Evolutionary conservation across 2,797 vertebrate genomes (phyloP).

Genomic region (Urocyon cinereoargenteus): DNA sequence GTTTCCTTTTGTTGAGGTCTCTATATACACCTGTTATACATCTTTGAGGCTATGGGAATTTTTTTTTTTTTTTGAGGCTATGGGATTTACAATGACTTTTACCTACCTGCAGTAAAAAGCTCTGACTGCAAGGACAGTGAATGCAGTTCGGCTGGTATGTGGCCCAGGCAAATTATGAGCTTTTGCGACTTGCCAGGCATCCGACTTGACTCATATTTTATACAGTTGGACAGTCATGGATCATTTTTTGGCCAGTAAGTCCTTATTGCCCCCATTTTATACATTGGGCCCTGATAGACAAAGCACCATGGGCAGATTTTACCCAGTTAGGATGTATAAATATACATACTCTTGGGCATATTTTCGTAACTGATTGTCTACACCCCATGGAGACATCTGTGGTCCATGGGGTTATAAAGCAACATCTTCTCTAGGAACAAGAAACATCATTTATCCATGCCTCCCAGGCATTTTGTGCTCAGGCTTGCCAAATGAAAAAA

Average conservation of each 20-base stretch:
- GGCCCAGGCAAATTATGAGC: no score
- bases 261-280: background rate
- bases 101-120: background rate
- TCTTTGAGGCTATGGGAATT: background rate
- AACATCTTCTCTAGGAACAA: background rate
- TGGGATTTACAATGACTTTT: background rate
- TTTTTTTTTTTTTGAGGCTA: background rate
- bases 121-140: background rate
- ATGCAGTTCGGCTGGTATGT: background rate
- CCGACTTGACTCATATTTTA: background rate
- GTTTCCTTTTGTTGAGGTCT: background rate
- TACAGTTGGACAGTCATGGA: background rate
- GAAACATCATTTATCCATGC: background rate
- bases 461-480: background rate
- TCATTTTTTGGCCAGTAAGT: background rate
- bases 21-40: background rate
- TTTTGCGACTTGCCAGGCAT: background rate
- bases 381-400: background rate
- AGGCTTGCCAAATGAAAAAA: background rate
- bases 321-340: background rate
- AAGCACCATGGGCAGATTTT: background rate
- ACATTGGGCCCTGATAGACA: background rate
- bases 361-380: background rate
- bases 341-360: background rate
- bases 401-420: background rate